These are phyloP conservation scores for Lemur catta DNA, from an alignment of 2,797 vertebrate genomes.

Conservation along the genomic window DNA sequence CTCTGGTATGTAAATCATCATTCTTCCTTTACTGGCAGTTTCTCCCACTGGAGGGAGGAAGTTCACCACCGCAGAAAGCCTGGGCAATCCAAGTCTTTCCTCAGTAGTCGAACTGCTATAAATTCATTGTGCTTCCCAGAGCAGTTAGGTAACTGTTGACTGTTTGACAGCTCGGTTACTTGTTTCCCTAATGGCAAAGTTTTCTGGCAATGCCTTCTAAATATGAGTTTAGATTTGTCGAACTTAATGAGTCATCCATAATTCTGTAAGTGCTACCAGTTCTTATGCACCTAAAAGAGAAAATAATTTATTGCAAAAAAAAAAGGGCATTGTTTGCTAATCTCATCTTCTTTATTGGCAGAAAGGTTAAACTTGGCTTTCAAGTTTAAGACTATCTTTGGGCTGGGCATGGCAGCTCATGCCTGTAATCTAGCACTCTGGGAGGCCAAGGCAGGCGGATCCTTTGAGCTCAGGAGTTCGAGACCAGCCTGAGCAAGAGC, in stretches of 20 bases:
- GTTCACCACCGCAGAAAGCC: conserved; percentile 48
- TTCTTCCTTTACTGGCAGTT: conserved; percentile 59
- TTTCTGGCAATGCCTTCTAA: conserved; percentile 44
- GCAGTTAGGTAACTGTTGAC: conserved; percentile 53
- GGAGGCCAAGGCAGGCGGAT: no score
- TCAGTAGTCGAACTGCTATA: conserved; percentile 37
- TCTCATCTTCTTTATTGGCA: neutral
- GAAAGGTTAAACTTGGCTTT: neutral
- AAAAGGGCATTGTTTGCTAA: neutral
- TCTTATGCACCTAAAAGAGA: conserved; percentile 3
- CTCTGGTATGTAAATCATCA: conserved; percentile 71
- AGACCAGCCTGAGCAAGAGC: no score
- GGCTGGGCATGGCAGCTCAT: rapidly evolving
- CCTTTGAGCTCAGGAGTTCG: no score
- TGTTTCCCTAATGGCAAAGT: conserved; percentile 17
- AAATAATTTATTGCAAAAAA: neutral
- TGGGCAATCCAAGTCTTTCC: conserved; percentile 56
- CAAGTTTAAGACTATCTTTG: neutral
- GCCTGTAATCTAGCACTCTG: no score
- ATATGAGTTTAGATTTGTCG: neutral
- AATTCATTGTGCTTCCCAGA: conserved; percentile 39
- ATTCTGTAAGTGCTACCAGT: conserved; percentile 9
- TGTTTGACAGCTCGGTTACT: conserved; percentile 20
- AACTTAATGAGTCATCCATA: conserved; percentile 52
- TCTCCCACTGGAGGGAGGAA: conserved; percentile 74